phyloP scores from a whole-genome alignment of 2,113 vertebrate species.

The Equus quagga region DNA sequence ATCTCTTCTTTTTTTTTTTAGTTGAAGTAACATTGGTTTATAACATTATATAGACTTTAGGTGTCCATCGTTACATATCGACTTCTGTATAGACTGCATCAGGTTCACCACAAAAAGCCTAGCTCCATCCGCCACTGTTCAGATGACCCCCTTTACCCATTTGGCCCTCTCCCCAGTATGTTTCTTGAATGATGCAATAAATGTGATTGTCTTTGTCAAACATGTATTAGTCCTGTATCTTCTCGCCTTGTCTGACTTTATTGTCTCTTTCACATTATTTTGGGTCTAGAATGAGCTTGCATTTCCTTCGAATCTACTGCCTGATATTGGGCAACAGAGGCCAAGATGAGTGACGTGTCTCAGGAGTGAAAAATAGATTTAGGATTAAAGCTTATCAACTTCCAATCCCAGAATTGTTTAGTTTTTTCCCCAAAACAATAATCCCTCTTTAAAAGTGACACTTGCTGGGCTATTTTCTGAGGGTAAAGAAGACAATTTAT shows the following conservation, averaged over 20 bases:
- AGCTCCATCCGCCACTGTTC: no score
- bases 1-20: neutral
- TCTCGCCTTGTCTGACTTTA: neutral
- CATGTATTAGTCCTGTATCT: fast-evolving
- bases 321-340: neutral
- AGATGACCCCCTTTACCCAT: no score
- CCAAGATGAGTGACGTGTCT: neutral
- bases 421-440: neutral
- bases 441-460: neutral
- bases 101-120: no score
- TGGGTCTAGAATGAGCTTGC: neutral
- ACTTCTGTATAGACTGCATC: no score
- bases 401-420: neutral
- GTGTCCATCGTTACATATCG: no score
- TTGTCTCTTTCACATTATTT: neutral
- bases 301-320: neutral
- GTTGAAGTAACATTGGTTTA: no score
- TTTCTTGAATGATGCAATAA: neutral
- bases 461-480: neutral
- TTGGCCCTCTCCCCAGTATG: no score
- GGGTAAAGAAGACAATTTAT: neutral
- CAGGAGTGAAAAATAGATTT: neutral
- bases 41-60: no score
- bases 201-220: neutral
- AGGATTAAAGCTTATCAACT: neutral